Conservation (phyloP, 2,797 vertebrate genomes). For the Decapterus maruadsi region DNA sequence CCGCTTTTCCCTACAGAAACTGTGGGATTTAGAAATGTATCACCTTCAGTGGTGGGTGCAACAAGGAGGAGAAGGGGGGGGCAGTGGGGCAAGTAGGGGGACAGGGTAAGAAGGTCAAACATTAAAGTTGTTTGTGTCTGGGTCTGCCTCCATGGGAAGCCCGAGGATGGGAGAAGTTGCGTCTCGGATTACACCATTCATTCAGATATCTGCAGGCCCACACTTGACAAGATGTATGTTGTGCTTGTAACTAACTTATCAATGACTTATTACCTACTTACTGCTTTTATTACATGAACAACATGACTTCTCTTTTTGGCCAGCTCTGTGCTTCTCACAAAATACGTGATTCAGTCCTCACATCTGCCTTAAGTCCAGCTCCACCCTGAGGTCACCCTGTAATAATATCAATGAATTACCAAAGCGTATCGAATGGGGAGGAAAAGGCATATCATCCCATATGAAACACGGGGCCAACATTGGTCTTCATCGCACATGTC, state of each 20-base stretch:
- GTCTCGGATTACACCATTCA: slow-evolving; percentile 36
- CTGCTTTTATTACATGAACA: slow-evolving; percentile 6
- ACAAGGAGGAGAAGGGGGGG: slow-evolving; percentile 9
- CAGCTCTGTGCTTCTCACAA: slow-evolving; percentile 16
- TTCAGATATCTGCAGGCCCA: neutral
- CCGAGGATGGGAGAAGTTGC: slow-evolving; percentile 8
- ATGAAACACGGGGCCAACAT: slow-evolving; percentile 42
- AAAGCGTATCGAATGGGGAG: slow-evolving; percentile 54
- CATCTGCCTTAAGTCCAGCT: slow-evolving; percentile 37
- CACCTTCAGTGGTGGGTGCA: slow-evolving; percentile 55
- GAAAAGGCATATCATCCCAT: slow-evolving; percentile 54
- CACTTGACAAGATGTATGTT: neutral
- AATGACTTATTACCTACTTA: no score
- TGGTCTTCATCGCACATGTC: slow-evolving; percentile 42
- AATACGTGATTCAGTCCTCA: slow-evolving; percentile 18
- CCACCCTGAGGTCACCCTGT: slow-evolving; percentile 23
- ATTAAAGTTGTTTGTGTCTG: slow-evolving; percentile 65
- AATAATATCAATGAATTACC: slow-evolving; percentile 50
- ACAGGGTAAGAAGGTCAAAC: slow-evolving; percentile 40
- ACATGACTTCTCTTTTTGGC: neutral
- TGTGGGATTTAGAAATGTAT: slow-evolving; percentile 58
- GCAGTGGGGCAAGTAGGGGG: slow-evolving; percentile 14
- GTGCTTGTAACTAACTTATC: neutral
- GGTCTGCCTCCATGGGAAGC: slow-evolving; percentile 48
- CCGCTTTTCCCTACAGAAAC: slow-evolving; percentile 46